These are phyloP conservation scores for Haplochromis burtoni DNA, from an alignment of 2,113 vertebrate genomes.

Conservation along the genomic window DNA sequence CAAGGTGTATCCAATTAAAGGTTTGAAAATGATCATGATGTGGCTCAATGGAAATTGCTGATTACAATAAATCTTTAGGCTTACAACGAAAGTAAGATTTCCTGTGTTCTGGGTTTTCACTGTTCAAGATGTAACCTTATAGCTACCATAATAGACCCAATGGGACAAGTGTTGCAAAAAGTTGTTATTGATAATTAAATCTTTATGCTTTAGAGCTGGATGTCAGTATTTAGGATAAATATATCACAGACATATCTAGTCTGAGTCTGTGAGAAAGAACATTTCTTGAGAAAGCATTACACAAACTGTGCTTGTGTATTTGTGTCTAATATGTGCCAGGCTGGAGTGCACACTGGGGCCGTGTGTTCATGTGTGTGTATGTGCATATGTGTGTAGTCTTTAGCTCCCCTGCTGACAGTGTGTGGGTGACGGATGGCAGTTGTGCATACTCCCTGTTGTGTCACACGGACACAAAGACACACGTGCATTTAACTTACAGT, in stretches of 20 bases:
- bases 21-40: background rate
- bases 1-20: conserved; percentile 54
- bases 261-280: conserved; percentile 13
- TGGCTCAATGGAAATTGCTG: background rate
- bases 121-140: background rate
- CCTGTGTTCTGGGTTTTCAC: background rate
- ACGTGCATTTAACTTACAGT: background rate
- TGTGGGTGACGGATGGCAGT: conserved; percentile 60
- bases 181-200: background rate
- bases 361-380: background rate
- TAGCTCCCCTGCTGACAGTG: conserved; percentile 58
- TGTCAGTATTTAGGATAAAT: background rate
- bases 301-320: conserved; percentile 11
- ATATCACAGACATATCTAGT: background rate
- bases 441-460: conserved; percentile 57
- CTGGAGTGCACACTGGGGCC: background rate
- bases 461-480: conserved; percentile 30
- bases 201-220: background rate
- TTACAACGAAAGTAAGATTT: background rate
- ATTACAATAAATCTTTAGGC: background rate
- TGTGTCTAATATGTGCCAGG: conserved; percentile 13
- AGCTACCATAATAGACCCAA: background rate
- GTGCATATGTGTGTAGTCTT: conserved; percentile 18
- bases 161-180: background rate
- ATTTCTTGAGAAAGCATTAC: conserved; percentile 13